Base-by-base conservation (phyloP, 2,888 invertebrate species). In the Calliphora vomitoria region DNA sequence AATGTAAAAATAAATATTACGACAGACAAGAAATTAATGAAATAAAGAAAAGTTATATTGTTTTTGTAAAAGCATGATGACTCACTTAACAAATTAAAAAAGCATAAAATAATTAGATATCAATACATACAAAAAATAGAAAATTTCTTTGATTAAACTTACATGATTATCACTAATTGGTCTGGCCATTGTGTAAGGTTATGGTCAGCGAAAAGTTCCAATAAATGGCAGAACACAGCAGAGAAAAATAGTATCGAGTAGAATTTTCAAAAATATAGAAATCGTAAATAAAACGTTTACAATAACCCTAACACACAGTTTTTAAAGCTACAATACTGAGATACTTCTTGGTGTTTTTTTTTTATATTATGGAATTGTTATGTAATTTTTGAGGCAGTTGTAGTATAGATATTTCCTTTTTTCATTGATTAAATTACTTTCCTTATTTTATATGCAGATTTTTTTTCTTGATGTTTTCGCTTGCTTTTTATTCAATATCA, bases 141-240 rank as follows among this genome's bases (percentile, higher is more conserved):
- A 31, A 13, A 62, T 13, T 64, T 53, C n/a, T n/a, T 25, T 71
- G 44, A 25, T 71, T n/a, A 47, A 85, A 87, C 87, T 87, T 85
- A 87, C 87, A 85, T 82, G 75, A 69, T 74, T 87, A 78, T 87
- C 87, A 79, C 41, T 78, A 41, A 85, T 74, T 82, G 85, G 84
- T 85, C 84, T 78, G n/a, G 87, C 84, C 87, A 87, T 87, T 85
- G 87, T 68, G 72, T 62, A 81, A 82, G 83, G 84, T 87, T 87
- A 87, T 78, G 82, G 87, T 79, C 38, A 58, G 47, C 47, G 35
- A 41, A 64, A 47, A 35, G 6, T 31, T 86, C 78, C 44, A 76
- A 80, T 47, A 64, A 47, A 71, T 20, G 31, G 44, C 41, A 74
- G 41, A 78, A 41, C 13, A 71, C 15, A 66, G 71, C 41, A 72